Evolutionary conservation across 2,797 vertebrate species (phyloP).

Genomic region (Halcyon leucocephala): DNA sequence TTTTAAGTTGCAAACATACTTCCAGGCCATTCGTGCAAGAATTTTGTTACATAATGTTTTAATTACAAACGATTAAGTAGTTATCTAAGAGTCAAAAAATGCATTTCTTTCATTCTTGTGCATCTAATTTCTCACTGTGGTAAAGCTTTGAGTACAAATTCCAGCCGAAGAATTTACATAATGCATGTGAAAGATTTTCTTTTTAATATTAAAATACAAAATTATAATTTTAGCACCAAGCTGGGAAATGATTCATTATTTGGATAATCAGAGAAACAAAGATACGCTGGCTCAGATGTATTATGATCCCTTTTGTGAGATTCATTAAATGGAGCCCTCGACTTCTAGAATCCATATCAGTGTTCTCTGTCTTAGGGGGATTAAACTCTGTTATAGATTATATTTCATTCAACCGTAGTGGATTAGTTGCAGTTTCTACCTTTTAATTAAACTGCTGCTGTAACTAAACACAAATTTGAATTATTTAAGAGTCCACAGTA

Average conservation of each 20-base stretch:
- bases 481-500: conserved; percentile 82
- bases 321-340: conserved; percentile 73
- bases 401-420: conserved; percentile 80
- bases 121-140: not conserved
- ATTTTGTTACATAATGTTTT: conserved; percentile 59
- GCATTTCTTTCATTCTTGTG: conserved; percentile 1
- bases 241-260: conserved; percentile 66
- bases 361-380: conserved; percentile 74
- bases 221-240: conserved; percentile 51
- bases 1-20: not conserved
- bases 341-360: conserved; percentile 72
- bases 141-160: not conserved
- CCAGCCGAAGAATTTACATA: conserved; percentile 33
- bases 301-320: conserved; percentile 72
- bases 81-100: conserved; percentile 38
- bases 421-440: conserved; percentile 85
- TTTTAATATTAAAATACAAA: conserved; percentile 63
- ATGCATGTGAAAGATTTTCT: conserved; percentile 34
- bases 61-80: conserved; percentile 68
- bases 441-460: conserved; percentile 86
- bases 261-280: conserved; percentile 67
- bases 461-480: conserved; percentile 81
- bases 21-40: conserved; percentile 9
- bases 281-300: conserved; percentile 48
- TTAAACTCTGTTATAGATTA: conserved; percentile 73